Evolutionary conservation across 2,888 invertebrate species (phyloP), one percentile per base, ranked within the genome.

Genomic region (Euplagia quadripunctaria): DNA sequence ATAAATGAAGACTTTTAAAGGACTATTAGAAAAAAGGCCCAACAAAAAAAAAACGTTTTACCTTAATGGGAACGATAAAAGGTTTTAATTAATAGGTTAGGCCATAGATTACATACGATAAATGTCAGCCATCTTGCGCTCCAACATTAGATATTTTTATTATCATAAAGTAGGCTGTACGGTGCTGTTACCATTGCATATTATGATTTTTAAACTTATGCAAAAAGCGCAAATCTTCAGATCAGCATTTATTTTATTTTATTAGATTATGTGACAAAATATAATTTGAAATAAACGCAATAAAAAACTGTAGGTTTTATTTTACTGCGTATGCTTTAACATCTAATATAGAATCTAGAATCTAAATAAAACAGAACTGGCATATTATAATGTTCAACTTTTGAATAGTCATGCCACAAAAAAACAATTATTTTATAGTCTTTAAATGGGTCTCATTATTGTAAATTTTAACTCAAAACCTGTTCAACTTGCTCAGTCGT

Each of bases 291-390:
- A 46, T 46, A 46, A 46, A 46, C 9, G 43, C 9, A 46, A 46
- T 64, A 64, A 64, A 31, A 43, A 43, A 42, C 42, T 42, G 17
- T 6, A 42, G 14, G 0, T 42, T 4, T 42, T 43, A 42, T 64
- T 17, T 43, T 8, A 64, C 0, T 1, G 17, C 9, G 17, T 42
- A 42, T 0, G 16, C 7, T 43, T 64, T 64, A 64, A 64, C 17
- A 6, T 17, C 42, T 43, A 65, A 20, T 65, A 46, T 65, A n/a
- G 8, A 71, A 84, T 70, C 71, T 70, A 73, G 74, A 73, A 66
- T 68, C 65, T 61, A 72, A 71, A 76, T 81, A 71, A 70, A 79
- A 81, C 71, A 71, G 70, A 64, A 74, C 55, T n/a, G 11, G n/a
- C n/a, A 55, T 55, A 4, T 55, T 55, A 14, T 43, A 8, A 75